Base-by-base conservation (phyloP, 35 echinoderm and acorn worm species). In the Chiridota heheva region DNA sequence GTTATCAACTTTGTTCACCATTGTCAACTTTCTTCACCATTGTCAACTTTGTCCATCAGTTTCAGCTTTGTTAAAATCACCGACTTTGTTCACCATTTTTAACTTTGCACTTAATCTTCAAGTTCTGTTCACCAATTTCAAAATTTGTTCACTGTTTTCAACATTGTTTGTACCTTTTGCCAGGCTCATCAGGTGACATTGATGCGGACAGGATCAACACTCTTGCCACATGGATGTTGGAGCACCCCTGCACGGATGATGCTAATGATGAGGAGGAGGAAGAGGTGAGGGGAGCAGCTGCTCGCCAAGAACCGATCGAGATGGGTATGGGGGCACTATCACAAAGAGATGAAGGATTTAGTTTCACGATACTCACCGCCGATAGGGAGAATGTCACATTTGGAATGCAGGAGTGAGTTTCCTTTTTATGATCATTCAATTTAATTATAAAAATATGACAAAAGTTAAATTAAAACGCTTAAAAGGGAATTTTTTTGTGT, bases 161-260 rank as follows among this genome's bases (percentile, higher is more conserved):
- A n/a, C n/a, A n/a, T n/a, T n/a, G n/a, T n/a, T n/a, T n/a, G n/a
- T n/a, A n/a, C n/a, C n/a, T n/a, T n/a, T n/a, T 39, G 25, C 2
- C 72, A 98, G 95, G 89, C 24, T 84, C 95, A 31, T 60, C 84
- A 56, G 89, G 95, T 57, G 95, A 98, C 10, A 55, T 91, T 25
- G 95, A 98, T 79, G 74, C 86, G 17, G 67, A 91, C 62, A 72
- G 89, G 42, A 92, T 98, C 82, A 98, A 70, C 29, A 81, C 82
- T 16, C 58, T 98, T n/a, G 95, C 89, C 0, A 92, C 95, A 1
- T 98, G 95, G 95, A 91, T 98, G 95, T 20, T 98, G 73, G 95
- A 98, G 38, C 95, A 98, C 49, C 95, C 95, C 22, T 73, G 86
- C 42, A 74, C 72, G 13, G 89, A 91, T 13, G 85, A 82, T 32